Base-by-base conservation (phyloP, 2,113 vertebrate species). In the Pachypanchax playfairii region DNA sequence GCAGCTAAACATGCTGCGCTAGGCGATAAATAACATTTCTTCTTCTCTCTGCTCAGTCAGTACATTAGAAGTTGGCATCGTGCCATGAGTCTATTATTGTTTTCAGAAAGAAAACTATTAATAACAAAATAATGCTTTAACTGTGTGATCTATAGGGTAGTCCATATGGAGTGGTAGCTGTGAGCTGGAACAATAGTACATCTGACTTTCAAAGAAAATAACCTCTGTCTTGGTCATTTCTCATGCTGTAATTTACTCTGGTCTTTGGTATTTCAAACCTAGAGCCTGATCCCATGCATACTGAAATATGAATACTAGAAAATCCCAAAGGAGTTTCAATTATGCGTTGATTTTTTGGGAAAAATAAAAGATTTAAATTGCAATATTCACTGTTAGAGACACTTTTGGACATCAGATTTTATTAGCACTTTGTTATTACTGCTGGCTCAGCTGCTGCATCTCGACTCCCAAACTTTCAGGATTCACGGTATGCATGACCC, bases 281-380 rank as follows among this genome's bases (percentile, higher is more conserved):
- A 6, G 20, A 65, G 33, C 48, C 44, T 42, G 69, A 73, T 46
- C 68, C 26, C 50, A 35, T 18, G 56, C 36, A 50, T 2, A 7
- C 24, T 41, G 22, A 36, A 47, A 76, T 15, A 77, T 77, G 54
- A 85, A 84, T 79, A 66, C 82, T 85, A 53, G 47, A 80, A n/a
- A 72, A 67, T 72, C 63, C 49, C 64, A 50, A 80, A 81, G 46
- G 47, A 64, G 49, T 31, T 50, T 60, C 60, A 73, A 78, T 87
- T 70, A 44, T 49, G 22, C 63, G 73, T 73, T 73, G 59, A 65
- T 82, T 70, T 54, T 71, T 43, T 24, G 53, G 10, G 22, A n/a
- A 24, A 33, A 68, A 77, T 79, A 36, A 80, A 86, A 73, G 65
- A 80, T 84, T 83, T 52, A 74, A 53, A 60, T 74, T 59, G 62